Conservation (phyloP, 2,888 invertebrate species). For the Acanthopleura granulata region DNA sequence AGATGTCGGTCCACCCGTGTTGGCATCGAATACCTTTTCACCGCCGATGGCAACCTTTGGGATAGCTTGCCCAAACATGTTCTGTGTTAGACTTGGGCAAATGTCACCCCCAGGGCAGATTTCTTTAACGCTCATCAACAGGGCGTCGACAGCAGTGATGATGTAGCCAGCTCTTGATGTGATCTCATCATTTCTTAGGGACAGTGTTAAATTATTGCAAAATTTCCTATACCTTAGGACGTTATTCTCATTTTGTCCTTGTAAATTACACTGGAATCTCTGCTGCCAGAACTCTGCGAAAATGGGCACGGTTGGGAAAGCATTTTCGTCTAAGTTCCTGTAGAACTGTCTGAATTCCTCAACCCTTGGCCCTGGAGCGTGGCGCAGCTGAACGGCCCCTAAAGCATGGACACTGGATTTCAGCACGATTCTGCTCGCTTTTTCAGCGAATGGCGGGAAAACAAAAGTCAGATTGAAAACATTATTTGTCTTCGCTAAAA, state of each 20-base stretch:
- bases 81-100: not conserved
- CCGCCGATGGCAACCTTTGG: not conserved
- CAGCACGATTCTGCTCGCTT: not conserved
- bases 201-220: not conserved
- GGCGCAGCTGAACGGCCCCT: not conserved
- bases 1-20: not conserved
- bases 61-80: not conserved
- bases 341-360: slow-evolving; percentile 5
- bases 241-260: not conserved
- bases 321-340: not conserved
- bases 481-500: not conserved
- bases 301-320: slow-evolving; percentile 26
- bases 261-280: slow-evolving; percentile 27
- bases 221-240: not conserved
- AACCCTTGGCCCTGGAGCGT: not conserved
- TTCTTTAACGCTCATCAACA: slow-evolving; percentile 25
- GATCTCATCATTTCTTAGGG: not conserved
- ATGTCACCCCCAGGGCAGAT: not conserved
- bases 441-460: not conserved
- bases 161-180: slow-evolving; percentile 22
- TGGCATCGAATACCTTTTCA: not conserved
- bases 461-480: not conserved
- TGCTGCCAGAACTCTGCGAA: slow-evolving; percentile 31
- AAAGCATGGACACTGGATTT: not conserved
- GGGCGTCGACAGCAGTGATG: slow-evolving; percentile 32